These are phyloP conservation scores for Tortrix viridana DNA, from an alignment of 2,888 invertebrate species.

Conservation along the genomic window DNA sequence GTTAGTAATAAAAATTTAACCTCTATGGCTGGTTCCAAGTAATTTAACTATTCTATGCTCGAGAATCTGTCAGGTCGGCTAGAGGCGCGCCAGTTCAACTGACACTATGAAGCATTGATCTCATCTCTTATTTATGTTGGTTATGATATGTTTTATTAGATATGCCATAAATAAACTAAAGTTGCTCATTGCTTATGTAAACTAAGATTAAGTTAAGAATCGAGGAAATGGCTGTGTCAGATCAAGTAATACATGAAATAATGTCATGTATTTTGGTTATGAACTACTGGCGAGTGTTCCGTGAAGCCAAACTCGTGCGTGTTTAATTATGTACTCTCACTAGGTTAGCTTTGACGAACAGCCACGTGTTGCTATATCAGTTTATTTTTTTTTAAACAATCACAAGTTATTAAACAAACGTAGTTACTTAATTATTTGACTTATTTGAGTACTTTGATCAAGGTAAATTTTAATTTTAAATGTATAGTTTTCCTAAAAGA, in stretches of 20 bases:
- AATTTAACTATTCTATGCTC: slow-evolving; percentile 41
- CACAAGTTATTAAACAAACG: slow-evolving; percentile 34
- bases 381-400: slow-evolving; percentile 22
- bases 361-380: slow-evolving; percentile 27
- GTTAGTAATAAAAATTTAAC: not conserved
- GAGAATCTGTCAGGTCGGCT: slow-evolving; percentile 42
- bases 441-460: slow-evolving; percentile 23
- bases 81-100: slow-evolving; percentile 22
- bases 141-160: slow-evolving; percentile 62
- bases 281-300: slow-evolving; percentile 19
- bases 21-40: slow-evolving; percentile 28
- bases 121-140: slow-evolving; percentile 77
- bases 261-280: slow-evolving; percentile 43
- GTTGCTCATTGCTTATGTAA: slow-evolving; percentile 69
- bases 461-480: slow-evolving; percentile 32
- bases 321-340: slow-evolving; percentile 16
- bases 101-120: slow-evolving; percentile 66
- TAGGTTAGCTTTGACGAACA: slow-evolving; percentile 20
- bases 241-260: slow-evolving; percentile 53
- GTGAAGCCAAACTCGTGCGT: not conserved
- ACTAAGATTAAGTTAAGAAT: slow-evolving; percentile 46
- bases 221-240: slow-evolving; percentile 60
- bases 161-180: slow-evolving; percentile 73
- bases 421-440: slow-evolving; percentile 31
- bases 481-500: slow-evolving; percentile 17